Evolutionary conservation across 2,797 vertebrate species (phyloP), one percentile per base, ranked within the genome.

Genomic region (Mus minutoides): DNA sequence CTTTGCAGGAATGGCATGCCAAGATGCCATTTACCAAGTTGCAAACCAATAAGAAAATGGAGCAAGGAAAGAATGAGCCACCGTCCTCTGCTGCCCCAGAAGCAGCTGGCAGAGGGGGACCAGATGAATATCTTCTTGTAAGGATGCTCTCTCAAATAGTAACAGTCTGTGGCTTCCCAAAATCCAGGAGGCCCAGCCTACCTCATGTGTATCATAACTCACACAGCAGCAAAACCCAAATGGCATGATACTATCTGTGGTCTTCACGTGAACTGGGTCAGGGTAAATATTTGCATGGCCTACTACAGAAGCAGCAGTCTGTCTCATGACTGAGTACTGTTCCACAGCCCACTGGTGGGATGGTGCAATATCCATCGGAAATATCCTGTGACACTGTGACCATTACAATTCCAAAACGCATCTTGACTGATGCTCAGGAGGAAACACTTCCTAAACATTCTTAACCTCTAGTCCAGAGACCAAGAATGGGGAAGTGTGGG

Each of bases 1-100:
- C 86, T 86, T 78, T 40, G 80, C 86, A 91, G 82, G 83, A 67
- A 8, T n/a, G 58, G 64, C 56, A 62, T 90, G 94, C 96, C 96
- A 96, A 88, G 69, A 73, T 37, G 52, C 19, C 71, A 2, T 62
- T 84, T 89, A 91, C 67, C 60, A 84, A 78, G 58, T 62, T 49
- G 83, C 73, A 94, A 17, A n/a, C 90, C 90, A 95, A 78, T 13
- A 91, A 88, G 73, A 82, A 40, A 7, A 0, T 54, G 69, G 7
- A 6, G 3, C 14, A 5, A 58, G 76, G 73, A 31, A 11, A 10
- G 24, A 69, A 79, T 26, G 60, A 78, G 54, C 37, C n/a, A 60
- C 13, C 16, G 31, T 71, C 69, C 58, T 82, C 49, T 24, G 34
- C 77, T 62, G 29, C 40, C 73, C n/a, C 19, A 40, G 54, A 76